These are phyloP conservation scores for Plusia festucae DNA, from an alignment of 2,888 invertebrate genomes.

Conservation along the genomic window DNA sequence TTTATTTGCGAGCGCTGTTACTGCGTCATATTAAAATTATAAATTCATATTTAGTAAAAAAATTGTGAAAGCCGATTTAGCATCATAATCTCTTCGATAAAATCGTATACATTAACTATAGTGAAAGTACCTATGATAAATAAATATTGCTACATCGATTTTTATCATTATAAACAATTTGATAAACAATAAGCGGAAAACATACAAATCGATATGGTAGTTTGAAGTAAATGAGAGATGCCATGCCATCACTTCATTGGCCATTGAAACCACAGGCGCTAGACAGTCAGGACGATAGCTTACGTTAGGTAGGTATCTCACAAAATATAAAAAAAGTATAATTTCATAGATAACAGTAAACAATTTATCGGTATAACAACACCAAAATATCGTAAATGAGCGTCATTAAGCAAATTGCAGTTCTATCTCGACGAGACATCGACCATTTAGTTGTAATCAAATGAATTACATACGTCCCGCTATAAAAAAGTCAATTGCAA, in stretches of 20 bases:
- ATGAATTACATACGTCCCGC: slow-evolving; percentile 40
- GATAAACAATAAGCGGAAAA: slow-evolving; percentile 9
- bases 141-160: not conserved
- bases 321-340: not conserved
- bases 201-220: slow-evolving; percentile 11
- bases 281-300: not conserved
- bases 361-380: slow-evolving; percentile 12
- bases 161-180: not conserved
- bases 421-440: slow-evolving; percentile 54
- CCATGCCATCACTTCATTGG: too few relatives aligned
- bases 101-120: slow-evolving; percentile 17
- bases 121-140: slow-evolving; percentile 18
- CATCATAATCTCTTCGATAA: slow-evolving; percentile 25
- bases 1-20: too few relatives aligned
- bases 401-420: slow-evolving; percentile 48
- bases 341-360: not conserved
- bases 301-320: not conserved
- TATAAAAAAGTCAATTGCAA: slow-evolving; percentile 54
- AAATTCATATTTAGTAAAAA: slow-evolving; percentile 27
- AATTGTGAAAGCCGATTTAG: slow-evolving; percentile 21
- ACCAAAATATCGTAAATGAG: slow-evolving; percentile 34
- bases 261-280: too few relatives aligned
- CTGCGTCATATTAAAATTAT: slow-evolving; percentile 13
- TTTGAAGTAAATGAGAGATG: not conserved
- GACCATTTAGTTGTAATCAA: slow-evolving; percentile 41